Base-by-base conservation (phyloP, 2,888 invertebrate genomes). In the Drosophila yooni region DNA sequence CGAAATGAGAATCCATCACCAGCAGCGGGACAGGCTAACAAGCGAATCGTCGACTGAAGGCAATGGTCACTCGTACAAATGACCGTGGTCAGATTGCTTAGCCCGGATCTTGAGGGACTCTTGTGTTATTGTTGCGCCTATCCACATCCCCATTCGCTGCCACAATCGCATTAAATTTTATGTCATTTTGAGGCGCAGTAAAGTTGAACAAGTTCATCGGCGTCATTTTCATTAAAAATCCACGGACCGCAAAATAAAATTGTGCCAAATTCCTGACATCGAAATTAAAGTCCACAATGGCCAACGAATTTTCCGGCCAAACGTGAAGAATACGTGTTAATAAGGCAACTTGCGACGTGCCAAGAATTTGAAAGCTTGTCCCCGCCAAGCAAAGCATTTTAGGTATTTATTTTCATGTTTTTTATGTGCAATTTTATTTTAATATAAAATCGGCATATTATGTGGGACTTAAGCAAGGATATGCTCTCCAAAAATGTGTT, bases 1-100 rank as follows among this genome's bases (percentile, higher is more conserved):
- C 70, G 53, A 87, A 87, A 84, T 84, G 84, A 84, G 79, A 82
- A 89, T 88, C 88, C 79, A 85, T 85, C 89, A 85, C 84, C 80
- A 74, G 80, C 77, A 69, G 59, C 58, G 64, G 62, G 33, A 36
- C 54, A 33, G 67, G 84, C 83, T 79, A 83, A 89, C 76, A 87
- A 85, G 77, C 72, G 71, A 67, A 50, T 52, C 46, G 57, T 52
- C 40, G 36, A 52, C 38, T 64, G 66, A 56, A 58, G 53, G 18
- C 50, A 57, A 51, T 36, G 68, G 64, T 59, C 66, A 71, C 48
- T 66, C 70, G 67, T 59, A 73, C 67, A 79, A 89, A 83, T 86
- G 83, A 70, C 77, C 71, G 21, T 60, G 80, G 74, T 79, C 80
- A 83, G 73, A 81, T 84, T 76, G 70, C 65, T 27, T 67, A 33